A percentile compares a stretch with the other conserved stretches of the same genome.
Conservation (phyloP, 2,113 vertebrate species). For the Syngnathus floridae region DNA sequence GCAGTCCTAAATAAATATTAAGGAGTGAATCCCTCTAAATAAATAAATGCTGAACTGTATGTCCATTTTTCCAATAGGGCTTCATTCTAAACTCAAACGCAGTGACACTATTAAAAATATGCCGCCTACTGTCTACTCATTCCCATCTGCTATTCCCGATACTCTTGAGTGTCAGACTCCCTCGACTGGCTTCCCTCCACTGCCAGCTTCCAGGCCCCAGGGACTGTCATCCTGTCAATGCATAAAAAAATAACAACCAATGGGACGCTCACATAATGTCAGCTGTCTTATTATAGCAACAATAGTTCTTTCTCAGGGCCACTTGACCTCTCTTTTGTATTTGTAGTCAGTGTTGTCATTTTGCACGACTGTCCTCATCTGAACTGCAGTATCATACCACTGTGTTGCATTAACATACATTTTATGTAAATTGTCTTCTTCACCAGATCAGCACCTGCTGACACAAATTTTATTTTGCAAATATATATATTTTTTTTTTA, state of each 20-base stretch:
- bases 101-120: neutral
- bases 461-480: neutral
- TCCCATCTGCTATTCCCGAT: neutral
- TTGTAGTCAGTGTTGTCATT: neutral
- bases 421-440: neutral
- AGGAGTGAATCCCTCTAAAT: neutral
- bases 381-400: neutral
- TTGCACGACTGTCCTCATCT: neutral
- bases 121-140: neutral
- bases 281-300: conserved; percentile 3
- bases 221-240: neutral
- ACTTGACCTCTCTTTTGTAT: neutral
- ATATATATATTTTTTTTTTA: too few relatives aligned
- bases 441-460: neutral
- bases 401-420: neutral
- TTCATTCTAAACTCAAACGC: neutral
- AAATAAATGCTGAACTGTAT: neutral
- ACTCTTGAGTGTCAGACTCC: neutral
- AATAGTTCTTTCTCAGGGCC: neutral
- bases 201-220: neutral
- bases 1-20: neutral
- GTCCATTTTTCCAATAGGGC: neutral
- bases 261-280: neutral
- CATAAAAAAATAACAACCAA: neutral
- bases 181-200: neutral